phyloP scores from a whole-genome alignment of 2,888 invertebrate genomes.

The Cosmorhoe ocellata region DNA sequence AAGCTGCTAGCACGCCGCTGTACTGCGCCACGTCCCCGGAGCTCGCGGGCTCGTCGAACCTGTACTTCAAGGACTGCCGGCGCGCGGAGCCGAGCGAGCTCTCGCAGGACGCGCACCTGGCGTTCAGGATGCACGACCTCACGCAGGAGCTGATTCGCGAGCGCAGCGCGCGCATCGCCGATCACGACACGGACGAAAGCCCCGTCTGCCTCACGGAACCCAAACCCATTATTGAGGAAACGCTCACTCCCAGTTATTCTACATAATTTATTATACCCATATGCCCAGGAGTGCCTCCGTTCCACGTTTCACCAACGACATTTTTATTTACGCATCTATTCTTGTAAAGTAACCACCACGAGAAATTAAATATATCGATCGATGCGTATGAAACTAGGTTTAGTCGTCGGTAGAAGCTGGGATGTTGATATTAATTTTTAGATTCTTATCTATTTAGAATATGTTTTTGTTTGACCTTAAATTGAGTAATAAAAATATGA shows the following conservation, averaged over 20 bases:
- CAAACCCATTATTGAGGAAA: slow-evolving; percentile 37
- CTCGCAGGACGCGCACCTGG: slow-evolving; percentile 60
- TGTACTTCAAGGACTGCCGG: slow-evolving; percentile 95
- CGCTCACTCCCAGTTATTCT: slow-evolving; percentile 46
- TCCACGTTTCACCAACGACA: neutral
- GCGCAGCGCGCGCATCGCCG: slow-evolving; percentile 29
- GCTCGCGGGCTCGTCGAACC: slow-evolving; percentile 89
- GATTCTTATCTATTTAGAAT: neutral
- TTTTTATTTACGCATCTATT: neutral
- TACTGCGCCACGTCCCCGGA: slow-evolving; percentile 94
- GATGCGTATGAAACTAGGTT: neutral
- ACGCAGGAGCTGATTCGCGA: slow-evolving; percentile 50
- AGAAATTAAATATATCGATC: neutral
- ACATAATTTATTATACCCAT: slow-evolving; percentile 22
- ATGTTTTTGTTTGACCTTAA: slow-evolving; percentile 9
- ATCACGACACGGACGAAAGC: slow-evolving; percentile 34
- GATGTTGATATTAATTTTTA: neutral
- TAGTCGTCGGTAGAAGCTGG: neutral
- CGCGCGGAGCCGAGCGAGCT: slow-evolving; percentile 80
- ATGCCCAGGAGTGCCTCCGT: no score
- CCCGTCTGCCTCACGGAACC: slow-evolving; percentile 19
- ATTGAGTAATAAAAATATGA: slow-evolving; percentile 15
- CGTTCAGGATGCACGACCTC: slow-evolving; percentile 61
- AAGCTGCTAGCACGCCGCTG: slow-evolving; percentile 94
- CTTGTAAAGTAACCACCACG: slow-evolving; percentile 1